Base-by-base conservation (phyloP, 2,888 invertebrate species). In the Parochlus steinenii region DNA sequence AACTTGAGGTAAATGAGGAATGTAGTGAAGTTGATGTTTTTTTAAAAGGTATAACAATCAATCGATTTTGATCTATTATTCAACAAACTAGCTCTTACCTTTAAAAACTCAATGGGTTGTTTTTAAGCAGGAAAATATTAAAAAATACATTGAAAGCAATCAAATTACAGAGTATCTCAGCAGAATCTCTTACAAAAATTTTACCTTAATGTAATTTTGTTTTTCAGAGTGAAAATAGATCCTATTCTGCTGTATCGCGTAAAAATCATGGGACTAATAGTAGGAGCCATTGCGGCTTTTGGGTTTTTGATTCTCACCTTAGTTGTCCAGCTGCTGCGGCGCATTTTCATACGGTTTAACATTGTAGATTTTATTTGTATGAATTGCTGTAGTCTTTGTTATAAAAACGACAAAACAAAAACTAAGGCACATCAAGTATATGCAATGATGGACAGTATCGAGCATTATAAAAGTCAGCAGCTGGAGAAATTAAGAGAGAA, bases 401-500 rank as follows among this genome's bases (percentile, higher is more conserved):
- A 74, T 43, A 72, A 71, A 41, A 64, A 64, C 43, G 73, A 68
- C 42, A 69, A 71, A 32, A 70, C 69, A 41, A 75, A 81, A 14
- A 83, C 86, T 6, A 70, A 82, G 38, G 74, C 81, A 17, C 71
- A 81, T 40, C 85, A 87, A 55, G 77, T 90, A 43, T 79, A 79
- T 52, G 77, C 75, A 45, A 81, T 90, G 74, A 61, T 90, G 47
- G 89, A 90, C 53, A 83, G 79, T 56, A 81, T 90, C 46, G 89
- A 90, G 53, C 75, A 74, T 44, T 87, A 89, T 61, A 87, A 87
- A 59, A 77, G 76, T 41, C 82, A 78, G 52, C 89, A 90, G 51
- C 62, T 92, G 48, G 89, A 90, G 48, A 74, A 77, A 48, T 62
- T 93, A 41, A 66, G 87, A 18, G 90, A 92, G 54, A 90, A 92